A percentile compares a stretch with the other conserved stretches of the same genome.
phyloP scores from a whole-genome alignment of 2,113 vertebrate genomes.

The Aptenodytes patagonicus region DNA sequence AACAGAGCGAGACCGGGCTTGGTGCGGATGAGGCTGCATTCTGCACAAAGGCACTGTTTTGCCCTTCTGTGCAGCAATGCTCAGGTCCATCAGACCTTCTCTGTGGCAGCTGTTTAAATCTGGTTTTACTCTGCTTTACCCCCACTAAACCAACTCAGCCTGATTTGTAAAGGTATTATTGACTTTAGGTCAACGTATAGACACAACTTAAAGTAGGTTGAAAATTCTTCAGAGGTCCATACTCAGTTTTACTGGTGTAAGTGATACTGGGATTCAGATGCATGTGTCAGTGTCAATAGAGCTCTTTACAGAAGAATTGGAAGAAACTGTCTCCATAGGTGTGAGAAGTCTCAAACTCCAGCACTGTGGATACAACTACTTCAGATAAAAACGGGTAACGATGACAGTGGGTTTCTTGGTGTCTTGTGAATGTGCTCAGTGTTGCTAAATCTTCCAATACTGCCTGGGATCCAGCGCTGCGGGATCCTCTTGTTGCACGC shows the following conservation, averaged over 20 bases:
- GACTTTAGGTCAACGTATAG: background rate
- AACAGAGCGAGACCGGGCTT: background rate
- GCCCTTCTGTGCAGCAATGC: background rate
- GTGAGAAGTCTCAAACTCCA: background rate
- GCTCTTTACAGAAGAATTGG: background rate
- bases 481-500: background rate
- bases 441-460: background rate
- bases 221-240: background rate
- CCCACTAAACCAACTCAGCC: background rate
- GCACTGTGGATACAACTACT: background rate
- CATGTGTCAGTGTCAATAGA: rapidly evolving
- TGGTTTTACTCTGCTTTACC: background rate
- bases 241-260: background rate
- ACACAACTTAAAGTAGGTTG: background rate
- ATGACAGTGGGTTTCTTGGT: background rate
- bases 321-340: background rate
- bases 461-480: rapidly evolving
- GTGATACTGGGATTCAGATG: background rate
- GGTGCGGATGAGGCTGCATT: background rate
- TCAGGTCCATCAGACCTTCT: background rate
- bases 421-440: background rate
- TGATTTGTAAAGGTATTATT: background rate
- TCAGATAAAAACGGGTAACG: background rate
- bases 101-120: background rate
- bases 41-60: background rate